Conservation (phyloP, 2,797 vertebrate genomes). For the Helarctos malayanus region DNA sequence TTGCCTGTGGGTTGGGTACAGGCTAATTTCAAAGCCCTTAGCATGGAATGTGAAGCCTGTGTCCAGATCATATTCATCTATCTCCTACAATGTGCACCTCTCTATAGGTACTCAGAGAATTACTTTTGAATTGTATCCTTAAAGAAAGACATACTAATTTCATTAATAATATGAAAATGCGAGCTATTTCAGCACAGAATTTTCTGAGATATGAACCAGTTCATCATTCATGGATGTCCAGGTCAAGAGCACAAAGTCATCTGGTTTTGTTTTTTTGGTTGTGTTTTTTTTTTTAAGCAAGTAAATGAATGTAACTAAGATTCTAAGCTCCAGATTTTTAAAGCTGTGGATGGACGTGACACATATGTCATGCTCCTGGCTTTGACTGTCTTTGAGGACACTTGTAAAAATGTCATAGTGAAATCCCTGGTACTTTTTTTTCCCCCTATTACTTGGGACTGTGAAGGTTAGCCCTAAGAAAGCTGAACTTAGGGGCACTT, state of each 20-base stretch:
- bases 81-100: neutral
- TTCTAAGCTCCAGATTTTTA: neutral
- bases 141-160: slow-evolving; percentile 12
- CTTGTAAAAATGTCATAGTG: neutral
- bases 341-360: neutral
- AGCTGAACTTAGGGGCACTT: neutral
- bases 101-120: slow-evolving; percentile 29
- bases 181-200: neutral
- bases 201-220: neutral
- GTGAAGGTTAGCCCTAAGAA: neutral
- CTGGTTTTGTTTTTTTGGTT: neutral
- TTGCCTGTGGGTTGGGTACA: neutral
- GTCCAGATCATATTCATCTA: neutral
- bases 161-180: neutral
- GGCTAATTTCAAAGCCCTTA: slow-evolving; percentile 20
- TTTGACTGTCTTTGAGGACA: neutral
- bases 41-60: neutral
- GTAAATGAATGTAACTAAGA: neutral
- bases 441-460: neutral
- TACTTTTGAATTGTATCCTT: slow-evolving; percentile 15
- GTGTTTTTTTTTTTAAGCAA: neutral
- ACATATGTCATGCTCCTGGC: neutral
- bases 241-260: neutral
- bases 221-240: neutral
- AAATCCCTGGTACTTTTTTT: slow-evolving; percentile 7